Evolutionary conservation across 2,113 vertebrate species (phyloP), one percentile per base, ranked within the genome.

Genomic region (Salvelinus fontinalis): DNA sequence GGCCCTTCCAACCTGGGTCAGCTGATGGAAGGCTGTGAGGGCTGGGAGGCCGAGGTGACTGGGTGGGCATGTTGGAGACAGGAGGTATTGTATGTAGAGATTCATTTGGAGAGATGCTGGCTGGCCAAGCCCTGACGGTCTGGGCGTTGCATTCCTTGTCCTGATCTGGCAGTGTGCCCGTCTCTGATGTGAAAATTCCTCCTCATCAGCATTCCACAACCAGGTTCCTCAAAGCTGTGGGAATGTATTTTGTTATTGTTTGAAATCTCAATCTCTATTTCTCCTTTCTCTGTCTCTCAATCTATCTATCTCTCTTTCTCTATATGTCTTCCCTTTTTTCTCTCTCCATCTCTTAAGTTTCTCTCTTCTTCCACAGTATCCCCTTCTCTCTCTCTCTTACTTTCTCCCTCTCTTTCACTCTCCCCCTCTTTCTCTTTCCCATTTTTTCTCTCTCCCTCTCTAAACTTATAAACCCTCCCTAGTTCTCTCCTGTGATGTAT

Each of bases 151-250:
- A 69, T 77, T 70, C 57, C 39, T 11, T 11, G 0, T 44, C 39
- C 67, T 31, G 18, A 57, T 54, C 59, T 70, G 59, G 81, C 70
- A 44, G 39, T 29, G 5, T 22, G 12, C 18, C 73, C 49, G 26
- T 2, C 11, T 67, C 73, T 76, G 70, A 73, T 54, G 22, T 65
- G 70, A 70, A 82, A 69, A 73, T 76, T 79, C 66, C 51, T 76
- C 49, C 9, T 57, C 44, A 54, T 44, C 57, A 51, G 20, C 48
- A 59, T 71, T 75, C 67, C 39, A 5, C 39, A 20, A 27, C 48
- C 22, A 70, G 22, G 68, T 24, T 71, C 74, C 69, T 48, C 16
- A 59, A 44, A 9, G 12, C 22, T 59, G 7, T 49, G 22, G 3
- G 48, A 70, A 70, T 5, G 44, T 49, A 22, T 70, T 22, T 48